Evolutionary conservation across 2,113 vertebrate genomes (phyloP), one percentile per base, ranked within the genome.

Genomic region (Scatophagus argus): DNA sequence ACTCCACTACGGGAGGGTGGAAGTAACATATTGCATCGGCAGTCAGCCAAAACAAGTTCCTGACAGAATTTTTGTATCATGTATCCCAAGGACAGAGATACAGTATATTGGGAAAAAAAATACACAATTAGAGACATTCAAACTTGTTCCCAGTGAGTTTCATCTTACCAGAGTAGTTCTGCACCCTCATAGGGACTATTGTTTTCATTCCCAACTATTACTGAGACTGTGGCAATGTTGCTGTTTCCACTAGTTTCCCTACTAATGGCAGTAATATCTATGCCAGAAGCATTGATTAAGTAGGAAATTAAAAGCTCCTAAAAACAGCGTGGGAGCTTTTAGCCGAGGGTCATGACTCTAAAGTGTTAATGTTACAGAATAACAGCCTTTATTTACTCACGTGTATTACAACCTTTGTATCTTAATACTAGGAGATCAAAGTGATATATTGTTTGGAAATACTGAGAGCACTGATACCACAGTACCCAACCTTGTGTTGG

Each of bases 401-500:
- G 9, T 49, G 17, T 21, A 11, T 68, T 49, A 16, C 23, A 74
- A 60, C 9, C 31, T 56, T 55, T 31, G 16, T 14, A 56, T 51
- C 27, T 14, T 77, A 34, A 55, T 36, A 79, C 21, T 10, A 13
- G 51, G 60, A 19, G 61, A 38, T 56, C 17, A 14, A 36, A 31
- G 14, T 12, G 11, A 67, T 29, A 32, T 16, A 49, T 58, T 81
- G 60, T 81, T 77, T 60, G 16, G 62, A 73, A 73, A 64, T 52
- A 29, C 47, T 56, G 6, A 59, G 19, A 27, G 52, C 44, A 61
- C 16, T 74, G 56, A 73, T 21, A 23, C 19, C 21, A 63, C 63
- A 51, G 58, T 72, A 58, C 46, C 43, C 5, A 46, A 41, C 61
- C 21, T 59, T 63, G 73, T 68, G 46, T 66, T 56, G 31, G 47